Base-by-base conservation (phyloP, 2,113 vertebrate species). In the Notothenia rossii region DNA sequence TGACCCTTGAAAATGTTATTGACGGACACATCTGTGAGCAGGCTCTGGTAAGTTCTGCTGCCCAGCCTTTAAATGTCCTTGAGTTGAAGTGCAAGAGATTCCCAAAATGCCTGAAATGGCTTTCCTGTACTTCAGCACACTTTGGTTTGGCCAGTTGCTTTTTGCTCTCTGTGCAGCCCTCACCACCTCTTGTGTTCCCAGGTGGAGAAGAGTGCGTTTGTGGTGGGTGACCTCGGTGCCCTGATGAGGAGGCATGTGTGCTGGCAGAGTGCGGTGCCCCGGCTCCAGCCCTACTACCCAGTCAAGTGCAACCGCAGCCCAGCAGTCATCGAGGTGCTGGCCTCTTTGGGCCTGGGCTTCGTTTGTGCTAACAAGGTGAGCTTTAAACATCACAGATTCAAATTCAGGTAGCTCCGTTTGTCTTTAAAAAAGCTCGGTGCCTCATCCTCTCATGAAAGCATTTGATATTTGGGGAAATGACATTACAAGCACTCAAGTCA, bases 1-100 rank as follows among this genome's bases (percentile, higher is more conserved):
- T 96, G 79, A 97, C 96, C 85, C 94, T 98, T 89, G 95, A 95
- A 92, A 96, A 98, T 95, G 96, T 98, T 84, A 96, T 99, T 89
- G 97, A 98, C 86, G 97, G 95, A 93, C 98, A 96, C 94, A 96
- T 99, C 94, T 96, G 94, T 73, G 97, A 99, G 90, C 98, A 98
- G 93, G 94, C 96, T 89, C 92, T 97, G 94, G 98, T 99, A 88
- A 95, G 97, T 94, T 67, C 13, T 53, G 25, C 25, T 45, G 15
- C 7, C 8, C 46, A 9, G 4, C 12, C 14, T 11, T 65, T 61
- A 33, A 61, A 18, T 45, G 54, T 11, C 2, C 20, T 66, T 12
- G 17, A 4, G 17, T 45, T 63, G 18, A 22, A 22, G 36, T 22
- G 61, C 12, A 40, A 20, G 1, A 36, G n/a, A 55, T 51, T 68